These are phyloP conservation scores for Adelphocoris suturalis DNA, from an alignment of 2,888 invertebrate genomes.

Conservation along the genomic window DNA sequence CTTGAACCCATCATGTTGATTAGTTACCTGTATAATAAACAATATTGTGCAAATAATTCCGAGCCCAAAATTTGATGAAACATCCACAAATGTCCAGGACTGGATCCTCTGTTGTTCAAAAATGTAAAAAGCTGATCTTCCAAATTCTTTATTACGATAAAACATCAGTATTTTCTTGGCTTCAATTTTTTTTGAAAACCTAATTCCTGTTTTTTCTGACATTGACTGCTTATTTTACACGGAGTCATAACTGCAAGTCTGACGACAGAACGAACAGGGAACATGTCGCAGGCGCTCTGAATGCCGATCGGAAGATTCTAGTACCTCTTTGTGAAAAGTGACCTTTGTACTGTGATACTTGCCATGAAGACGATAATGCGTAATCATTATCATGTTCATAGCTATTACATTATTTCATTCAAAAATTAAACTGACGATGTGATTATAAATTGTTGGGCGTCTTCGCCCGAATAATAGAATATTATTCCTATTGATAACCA, in stretches of 20 bases:
- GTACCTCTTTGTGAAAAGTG: conserved; percentile 25
- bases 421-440: not conserved
- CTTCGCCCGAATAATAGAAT: not conserved
- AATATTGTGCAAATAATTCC: too few species aligned
- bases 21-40: too few species aligned
- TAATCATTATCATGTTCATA: conserved; percentile 6
- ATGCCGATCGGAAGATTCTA: not conserved
- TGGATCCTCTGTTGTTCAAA: too few species aligned
- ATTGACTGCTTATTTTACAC: not conserved
- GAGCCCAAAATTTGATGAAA: too few species aligned
- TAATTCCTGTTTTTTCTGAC: too few species aligned
- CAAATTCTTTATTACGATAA: too few species aligned
- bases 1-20: too few species aligned
- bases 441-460: not conserved
- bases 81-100: too few species aligned
- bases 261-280: not conserved
- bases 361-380: not conserved
- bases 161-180: too few species aligned
- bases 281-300: not conserved
- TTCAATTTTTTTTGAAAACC: too few species aligned
- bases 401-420: not conserved
- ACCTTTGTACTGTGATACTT: conserved; percentile 31
- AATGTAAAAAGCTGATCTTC: too few species aligned
- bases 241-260: not conserved
- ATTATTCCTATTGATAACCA: conserved; percentile 14